Conservation (phyloP, 2,888 invertebrate genomes). For the Lithophane leautieri region DNA sequence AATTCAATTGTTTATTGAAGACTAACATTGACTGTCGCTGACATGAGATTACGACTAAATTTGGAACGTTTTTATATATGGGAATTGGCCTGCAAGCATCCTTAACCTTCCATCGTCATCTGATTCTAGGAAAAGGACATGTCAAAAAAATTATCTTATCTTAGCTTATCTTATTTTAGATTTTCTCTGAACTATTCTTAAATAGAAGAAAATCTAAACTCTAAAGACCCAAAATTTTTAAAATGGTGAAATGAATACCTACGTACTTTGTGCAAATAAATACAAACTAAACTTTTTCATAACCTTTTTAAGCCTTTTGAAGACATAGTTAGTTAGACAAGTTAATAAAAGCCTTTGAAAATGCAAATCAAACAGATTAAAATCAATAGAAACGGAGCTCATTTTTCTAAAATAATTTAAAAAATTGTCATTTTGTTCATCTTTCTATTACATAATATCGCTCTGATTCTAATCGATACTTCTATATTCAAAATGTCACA, state of each 20-base stretch:
- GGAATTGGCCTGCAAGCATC: too few relatives aligned
- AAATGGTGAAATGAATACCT: neutral
- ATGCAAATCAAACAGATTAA: neutral
- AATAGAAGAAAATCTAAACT: neutral
- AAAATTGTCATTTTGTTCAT: too few relatives aligned
- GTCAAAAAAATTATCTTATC: neutral
- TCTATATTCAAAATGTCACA: too few relatives aligned
- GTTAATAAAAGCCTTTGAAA: neutral
- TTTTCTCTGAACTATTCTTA: too few relatives aligned
- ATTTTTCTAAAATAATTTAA: too few relatives aligned
- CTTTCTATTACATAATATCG: too few relatives aligned
- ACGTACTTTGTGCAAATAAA: neutral
- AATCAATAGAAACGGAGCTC: neutral
- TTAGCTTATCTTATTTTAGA: too few relatives aligned
- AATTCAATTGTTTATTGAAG: too few relatives aligned
- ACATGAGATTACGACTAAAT: too few relatives aligned
- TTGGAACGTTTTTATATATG: too few relatives aligned
- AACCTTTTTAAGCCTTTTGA: neutral
- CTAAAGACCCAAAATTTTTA: neutral
- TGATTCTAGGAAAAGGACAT: neutral
- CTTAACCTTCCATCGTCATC: too few relatives aligned
- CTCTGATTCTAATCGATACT: neutral
- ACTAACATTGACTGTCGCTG: too few relatives aligned
- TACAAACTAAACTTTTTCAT: neutral
- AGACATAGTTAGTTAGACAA: neutral